These are phyloP conservation scores for Neostethus bicornis DNA, from an alignment of 2,797 vertebrate species.

Conservation along the genomic window DNA sequence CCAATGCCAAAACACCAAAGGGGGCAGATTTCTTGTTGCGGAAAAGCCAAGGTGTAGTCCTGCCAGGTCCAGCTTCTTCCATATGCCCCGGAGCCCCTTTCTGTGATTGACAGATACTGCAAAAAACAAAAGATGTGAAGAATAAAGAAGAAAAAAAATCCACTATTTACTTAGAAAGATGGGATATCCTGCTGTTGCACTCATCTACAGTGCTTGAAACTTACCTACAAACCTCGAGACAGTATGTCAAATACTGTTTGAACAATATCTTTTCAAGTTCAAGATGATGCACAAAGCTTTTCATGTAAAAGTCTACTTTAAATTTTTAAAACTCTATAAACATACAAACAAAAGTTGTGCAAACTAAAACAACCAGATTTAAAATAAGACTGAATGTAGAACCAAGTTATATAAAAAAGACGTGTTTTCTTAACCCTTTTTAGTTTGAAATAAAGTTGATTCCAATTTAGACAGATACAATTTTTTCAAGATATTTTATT, in stretches of 20 bases:
- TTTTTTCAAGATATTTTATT: too few relatives aligned
- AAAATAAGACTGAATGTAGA: too few relatives aligned
- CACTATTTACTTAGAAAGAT: neutral
- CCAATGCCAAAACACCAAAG: neutral
- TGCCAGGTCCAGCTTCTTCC: conserved; percentile 1
- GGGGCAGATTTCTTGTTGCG: neutral
- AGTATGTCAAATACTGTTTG: neutral
- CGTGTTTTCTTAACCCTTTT: too few relatives aligned
- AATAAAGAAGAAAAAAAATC: neutral
- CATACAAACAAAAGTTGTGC: too few relatives aligned
- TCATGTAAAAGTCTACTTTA: neutral
- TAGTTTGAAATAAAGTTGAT: too few relatives aligned
- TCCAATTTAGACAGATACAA: too few relatives aligned
- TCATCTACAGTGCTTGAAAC: neutral
- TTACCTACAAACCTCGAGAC: neutral
- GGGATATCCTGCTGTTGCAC: neutral
- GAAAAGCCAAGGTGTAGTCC: conserved; percentile 3
- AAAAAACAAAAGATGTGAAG: neutral
- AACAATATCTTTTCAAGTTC: neutral
- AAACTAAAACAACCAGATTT: too few relatives aligned
- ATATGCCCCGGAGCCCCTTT: neutral
- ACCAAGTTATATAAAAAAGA: too few relatives aligned
- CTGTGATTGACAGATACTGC: conserved; percentile 9
- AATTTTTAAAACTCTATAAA: neutral
- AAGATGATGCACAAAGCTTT: neutral